Evolutionary conservation across 2,113 vertebrate species (phyloP).

Genomic region (Leiothrix lutea): DNA sequence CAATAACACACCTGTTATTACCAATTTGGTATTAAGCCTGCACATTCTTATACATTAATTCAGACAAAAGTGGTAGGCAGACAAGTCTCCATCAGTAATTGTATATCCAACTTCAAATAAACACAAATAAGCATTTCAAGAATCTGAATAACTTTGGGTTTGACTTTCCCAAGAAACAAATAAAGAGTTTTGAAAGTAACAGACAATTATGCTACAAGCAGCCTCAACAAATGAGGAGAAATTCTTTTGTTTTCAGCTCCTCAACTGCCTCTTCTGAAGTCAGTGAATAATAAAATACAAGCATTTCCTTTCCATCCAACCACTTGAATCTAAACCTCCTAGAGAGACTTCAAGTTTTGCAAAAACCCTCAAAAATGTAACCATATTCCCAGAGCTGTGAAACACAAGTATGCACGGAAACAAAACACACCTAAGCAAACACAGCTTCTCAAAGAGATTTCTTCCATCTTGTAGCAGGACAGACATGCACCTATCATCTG

Average conservation of each 20-base stretch:
- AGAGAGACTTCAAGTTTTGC: not conserved
- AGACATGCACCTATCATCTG: too few relatives aligned
- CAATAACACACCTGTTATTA: not conserved
- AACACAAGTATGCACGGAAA: not conserved
- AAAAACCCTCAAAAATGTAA: not conserved
- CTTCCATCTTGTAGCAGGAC: not conserved
- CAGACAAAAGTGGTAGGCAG: not conserved
- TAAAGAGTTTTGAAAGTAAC: not conserved
- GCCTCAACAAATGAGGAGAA: not conserved
- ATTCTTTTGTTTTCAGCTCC: not conserved
- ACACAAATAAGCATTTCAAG: not conserved
- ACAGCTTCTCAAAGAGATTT: not conserved
- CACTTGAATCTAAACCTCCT: not conserved
- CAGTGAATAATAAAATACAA: not conserved
- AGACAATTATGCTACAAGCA: not conserved
- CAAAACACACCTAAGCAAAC: not conserved
- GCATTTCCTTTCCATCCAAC: not conserved
- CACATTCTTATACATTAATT: not conserved
- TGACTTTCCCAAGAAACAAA: not conserved
- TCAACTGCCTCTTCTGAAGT: not conserved
- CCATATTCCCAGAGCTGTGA: not conserved
- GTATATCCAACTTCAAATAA: not conserved
- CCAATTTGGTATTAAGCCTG: not conserved
- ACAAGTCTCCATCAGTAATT: not conserved
- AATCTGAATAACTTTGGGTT: not conserved